phyloP scores from a whole-genome alignment of 1,140 invertebrate species.

The Penaeus vannamei region DNA sequence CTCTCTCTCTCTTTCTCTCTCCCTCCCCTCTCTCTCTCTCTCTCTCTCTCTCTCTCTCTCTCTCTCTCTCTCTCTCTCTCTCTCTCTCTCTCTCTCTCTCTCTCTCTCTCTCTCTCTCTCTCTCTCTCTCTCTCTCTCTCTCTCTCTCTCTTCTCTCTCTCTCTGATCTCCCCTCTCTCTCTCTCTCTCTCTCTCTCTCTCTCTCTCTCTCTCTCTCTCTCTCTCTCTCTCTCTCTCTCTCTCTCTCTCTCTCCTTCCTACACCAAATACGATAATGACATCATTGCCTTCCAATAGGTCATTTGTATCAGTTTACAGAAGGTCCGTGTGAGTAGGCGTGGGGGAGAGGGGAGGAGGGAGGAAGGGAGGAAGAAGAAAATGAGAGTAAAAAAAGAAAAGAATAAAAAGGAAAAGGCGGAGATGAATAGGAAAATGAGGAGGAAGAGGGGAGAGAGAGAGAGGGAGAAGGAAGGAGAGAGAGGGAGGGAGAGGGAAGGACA shows the following conservation, averaged over 20 bases:
- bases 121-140: constrained; percentile 6
- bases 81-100: no score
- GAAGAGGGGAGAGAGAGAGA: no score
- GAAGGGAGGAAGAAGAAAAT: no score
- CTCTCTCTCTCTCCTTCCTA: background rate
- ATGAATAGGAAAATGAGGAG: background rate
- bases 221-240: background rate
- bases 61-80: no score
- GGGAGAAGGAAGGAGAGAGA: background rate
- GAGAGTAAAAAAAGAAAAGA: background rate
- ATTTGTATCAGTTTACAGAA: no score
- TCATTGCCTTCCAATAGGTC: no score
- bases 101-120: no score
- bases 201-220: background rate
- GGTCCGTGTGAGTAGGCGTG: background rate
- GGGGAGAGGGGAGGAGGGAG: background rate
- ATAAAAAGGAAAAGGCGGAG: no score
- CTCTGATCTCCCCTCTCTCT: background rate
- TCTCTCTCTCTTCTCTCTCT: background rate
- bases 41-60: no score
- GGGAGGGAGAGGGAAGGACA: background rate
- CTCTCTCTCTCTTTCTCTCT: no score
- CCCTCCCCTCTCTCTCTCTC: no score
- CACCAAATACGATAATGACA: no score
- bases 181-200: background rate